These are phyloP conservation scores for Deroplatys truncata DNA, from an alignment of 2,888 invertebrate genomes.

Conservation along the genomic window DNA sequence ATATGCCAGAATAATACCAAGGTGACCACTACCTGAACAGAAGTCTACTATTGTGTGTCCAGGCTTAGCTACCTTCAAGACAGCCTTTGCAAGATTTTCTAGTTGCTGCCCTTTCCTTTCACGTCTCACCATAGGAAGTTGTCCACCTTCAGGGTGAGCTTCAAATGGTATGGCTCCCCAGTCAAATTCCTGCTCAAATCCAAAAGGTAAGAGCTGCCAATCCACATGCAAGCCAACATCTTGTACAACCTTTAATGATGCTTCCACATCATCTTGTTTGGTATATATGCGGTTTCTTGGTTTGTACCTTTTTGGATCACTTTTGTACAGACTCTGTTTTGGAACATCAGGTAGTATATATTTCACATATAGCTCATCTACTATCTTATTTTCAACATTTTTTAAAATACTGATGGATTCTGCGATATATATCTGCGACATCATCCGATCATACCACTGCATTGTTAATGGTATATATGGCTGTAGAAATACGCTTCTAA, in stretches of 20 bases:
- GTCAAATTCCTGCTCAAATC: constrained; percentile 49
- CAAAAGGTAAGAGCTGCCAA: constrained; percentile 40
- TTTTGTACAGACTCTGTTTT: constrained; percentile 69
- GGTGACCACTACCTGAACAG: constrained; percentile 90
- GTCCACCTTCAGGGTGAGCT: constrained; percentile 73
- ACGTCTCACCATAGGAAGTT: constrained; percentile 69
- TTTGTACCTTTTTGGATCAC: constrained; percentile 72
- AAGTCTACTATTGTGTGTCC: constrained; percentile 83
- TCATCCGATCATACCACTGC: constrained; percentile 58
- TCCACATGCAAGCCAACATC: constrained; percentile 17
- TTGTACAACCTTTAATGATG: constrained; percentile 49
- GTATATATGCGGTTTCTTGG: constrained; percentile 70
- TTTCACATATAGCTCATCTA: constrained; percentile 27
- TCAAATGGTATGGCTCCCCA: constrained; percentile 71
- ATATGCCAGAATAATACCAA: constrained; percentile 81
- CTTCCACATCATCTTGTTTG: constrained; percentile 69
- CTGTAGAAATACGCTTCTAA: constrained; percentile 42
- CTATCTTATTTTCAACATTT: constrained; percentile 20
- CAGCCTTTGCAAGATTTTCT: constrained; percentile 75
- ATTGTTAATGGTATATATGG: constrained; percentile 56
- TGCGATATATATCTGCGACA: constrained; percentile 33
- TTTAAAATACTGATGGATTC: constrained; percentile 29
- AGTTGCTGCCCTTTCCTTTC: constrained; percentile 80
- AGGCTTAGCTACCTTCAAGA: constrained; percentile 62
- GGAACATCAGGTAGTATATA: constrained; percentile 49